phyloP scores from a whole-genome alignment of 2,888 invertebrate species.

The Drosophila macrothrix region DNA sequence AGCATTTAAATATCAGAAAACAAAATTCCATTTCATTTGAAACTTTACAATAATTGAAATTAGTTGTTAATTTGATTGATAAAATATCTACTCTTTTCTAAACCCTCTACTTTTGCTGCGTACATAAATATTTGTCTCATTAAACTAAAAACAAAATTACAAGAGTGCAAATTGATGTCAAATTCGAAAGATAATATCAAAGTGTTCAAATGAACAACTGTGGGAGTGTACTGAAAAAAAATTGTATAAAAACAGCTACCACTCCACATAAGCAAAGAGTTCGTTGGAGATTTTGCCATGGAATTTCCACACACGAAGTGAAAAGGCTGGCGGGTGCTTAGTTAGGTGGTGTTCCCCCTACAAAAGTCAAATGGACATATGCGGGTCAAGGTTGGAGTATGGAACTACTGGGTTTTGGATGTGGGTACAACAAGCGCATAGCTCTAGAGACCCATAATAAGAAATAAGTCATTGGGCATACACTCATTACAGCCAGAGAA shows the following conservation, averaged over 20 bases:
- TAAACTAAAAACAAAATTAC: neutral
- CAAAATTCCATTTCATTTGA: too few relatives aligned
- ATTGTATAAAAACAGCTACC: neutral
- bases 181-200: constrained; percentile 28
- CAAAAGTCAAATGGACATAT: constrained; percentile 28
- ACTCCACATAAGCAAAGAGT: constrained; percentile 3
- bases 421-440: constrained; percentile 5
- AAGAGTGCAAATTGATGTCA: constrained; percentile 67
- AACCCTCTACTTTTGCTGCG: neutral
- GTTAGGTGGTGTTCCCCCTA: constrained; percentile 6
- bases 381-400: constrained; percentile 1
- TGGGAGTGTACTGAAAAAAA: neutral
- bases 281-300: neutral
- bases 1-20: neutral
- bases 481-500: constrained; percentile 11
- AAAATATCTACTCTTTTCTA: neutral
- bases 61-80: neutral
- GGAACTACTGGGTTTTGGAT: neutral
- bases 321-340: neutral
- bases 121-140: neutral
- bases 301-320: constrained; percentile 28
- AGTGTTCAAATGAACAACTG: neutral
- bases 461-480: constrained; percentile 41
- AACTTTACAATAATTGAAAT: too few relatives aligned
- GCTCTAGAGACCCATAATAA: constrained; percentile 37